Evolutionary conservation across 37 sponge, comb jelly and placozoan genomes (phyloP).

Genomic region (Diacarnus erythraeanus): DNA sequence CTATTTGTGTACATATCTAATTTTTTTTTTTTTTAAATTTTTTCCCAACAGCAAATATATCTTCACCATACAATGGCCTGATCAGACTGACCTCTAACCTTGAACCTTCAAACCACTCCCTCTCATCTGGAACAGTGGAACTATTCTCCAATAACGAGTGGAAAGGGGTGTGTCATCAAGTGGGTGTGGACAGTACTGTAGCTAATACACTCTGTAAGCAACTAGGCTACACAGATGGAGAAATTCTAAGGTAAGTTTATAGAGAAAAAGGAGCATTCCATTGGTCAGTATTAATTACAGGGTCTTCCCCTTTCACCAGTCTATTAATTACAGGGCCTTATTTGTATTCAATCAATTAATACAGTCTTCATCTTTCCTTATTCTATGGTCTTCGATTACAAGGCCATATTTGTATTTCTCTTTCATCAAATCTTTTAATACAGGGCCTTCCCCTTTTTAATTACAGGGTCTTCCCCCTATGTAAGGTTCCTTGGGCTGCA

Average conservation of each 20-base stretch:
- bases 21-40: not conserved
- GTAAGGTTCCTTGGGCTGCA: too few relatives aligned
- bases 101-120: not conserved
- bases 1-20: not conserved
- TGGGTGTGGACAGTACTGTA: not conserved
- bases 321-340: not conserved
- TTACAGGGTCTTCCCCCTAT: too few relatives aligned
- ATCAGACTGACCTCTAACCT: conserved; percentile 20
- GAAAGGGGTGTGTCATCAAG: conserved; percentile 13
- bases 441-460: too few relatives aligned
- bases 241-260: conserved; percentile 1
- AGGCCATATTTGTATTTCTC: too few relatives aligned
- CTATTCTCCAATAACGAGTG: conserved; percentile 32
- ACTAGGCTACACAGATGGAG: conserved; percentile 38
- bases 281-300: too few relatives aligned
- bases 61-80: conserved; percentile 36
- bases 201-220: conserved; percentile 26
- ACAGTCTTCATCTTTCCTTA: not conserved
- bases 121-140: conserved; percentile 34
- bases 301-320: too few relatives aligned
- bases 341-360: not conserved
- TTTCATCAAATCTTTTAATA: too few relatives aligned
- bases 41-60: conserved; percentile 4
- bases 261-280: too few relatives aligned
- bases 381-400: not conserved